Percentiles rank a stretch among this genome's conserved stretches.
Evolutionary conservation across 35 echinoderm and acorn worm genomes (phyloP).

Genomic region (Anneissia japonica): DNA sequence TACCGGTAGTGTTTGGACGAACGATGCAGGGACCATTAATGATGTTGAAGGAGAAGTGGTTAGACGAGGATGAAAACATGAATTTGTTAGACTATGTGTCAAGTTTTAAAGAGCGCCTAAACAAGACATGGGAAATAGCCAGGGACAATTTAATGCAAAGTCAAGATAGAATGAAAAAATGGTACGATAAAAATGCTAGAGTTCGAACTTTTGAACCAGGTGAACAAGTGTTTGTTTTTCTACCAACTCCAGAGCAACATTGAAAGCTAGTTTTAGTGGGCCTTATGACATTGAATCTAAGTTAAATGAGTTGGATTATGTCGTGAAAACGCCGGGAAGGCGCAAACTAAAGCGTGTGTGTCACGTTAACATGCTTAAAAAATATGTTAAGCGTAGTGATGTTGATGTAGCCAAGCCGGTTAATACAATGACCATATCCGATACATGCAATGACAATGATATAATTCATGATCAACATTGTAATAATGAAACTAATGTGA

Average conservation of each 20-base stretch:
- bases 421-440: no score
- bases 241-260: neutral
- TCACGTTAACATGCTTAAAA: slow-evolving; percentile 45
- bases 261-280: slow-evolving; percentile 13
- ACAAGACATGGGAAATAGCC: neutral
- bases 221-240: slow-evolving; percentile 7
- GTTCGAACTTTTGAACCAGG: neutral
- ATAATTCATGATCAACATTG: neutral
- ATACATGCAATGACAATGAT: no score
- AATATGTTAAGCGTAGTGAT: slow-evolving; percentile 12
- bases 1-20: slow-evolving; percentile 27
- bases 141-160: neutral
- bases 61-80: neutral
- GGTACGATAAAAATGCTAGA: slow-evolving; percentile 7
- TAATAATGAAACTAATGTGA: neutral
- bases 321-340: slow-evolving; percentile 9
- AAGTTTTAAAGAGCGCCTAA: neutral
- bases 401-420: no score
- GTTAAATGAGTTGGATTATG: neutral
- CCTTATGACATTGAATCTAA: slow-evolving; percentile 29
- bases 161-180: slow-evolving; percentile 10
- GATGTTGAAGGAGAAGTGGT: slow-evolving; percentile 17
- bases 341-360: neutral
- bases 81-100: slow-evolving; percentile 26
- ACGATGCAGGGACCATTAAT: slow-evolving; percentile 2